Base-by-base conservation (phyloP, 2,888 invertebrate genomes). In the Drosophila greeni region DNA sequence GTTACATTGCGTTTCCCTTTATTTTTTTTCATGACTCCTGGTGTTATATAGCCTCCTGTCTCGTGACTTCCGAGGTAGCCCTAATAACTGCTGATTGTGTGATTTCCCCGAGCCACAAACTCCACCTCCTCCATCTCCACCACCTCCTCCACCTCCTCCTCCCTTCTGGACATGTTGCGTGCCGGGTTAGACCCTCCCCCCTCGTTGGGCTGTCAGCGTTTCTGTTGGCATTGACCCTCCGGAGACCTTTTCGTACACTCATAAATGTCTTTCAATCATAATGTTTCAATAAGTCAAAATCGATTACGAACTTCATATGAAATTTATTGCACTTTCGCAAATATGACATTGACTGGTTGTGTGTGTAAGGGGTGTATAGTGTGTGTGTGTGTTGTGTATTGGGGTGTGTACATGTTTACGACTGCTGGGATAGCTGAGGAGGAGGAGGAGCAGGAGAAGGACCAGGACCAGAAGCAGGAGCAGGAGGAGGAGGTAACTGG, bases 261-360 rank as follows among this genome's bases (percentile, higher is more conserved):
- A 84, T 87, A 85, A 86, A 87, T 85, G 87, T 86, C 87, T 86
- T 86, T 86, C 86, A 86, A 85, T 85, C 85, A 86, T 85, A 86
- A 86, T 87, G 84, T 87, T 86, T 87, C 87, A 86, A 86, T 87
- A 85, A 85, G 86, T 86, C 86, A 85, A 85, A 86, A 86, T 86
- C 86, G 86, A 87, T 86, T 87, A 86, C 77, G 82, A 84, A 84
- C 84, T 84, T 86, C 86, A 86, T 87, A 85, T 81, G 79, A 86
- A 85, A 87, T 87, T 86, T 87, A 87, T 86, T 85, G 84, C 82
- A 78, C 82, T 85, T 74, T 82, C 76, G 78, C 77, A 84, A 86
- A 87, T 85, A 85, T 84, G 86, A 82, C 86, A 86, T 86, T 83
- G 83, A 83, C 76, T 74, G 67, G 57, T 48, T 42, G 52, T 54